Conservation (phyloP, 2,797 vertebrate species). For the Lagodon rhomboides region DNA sequence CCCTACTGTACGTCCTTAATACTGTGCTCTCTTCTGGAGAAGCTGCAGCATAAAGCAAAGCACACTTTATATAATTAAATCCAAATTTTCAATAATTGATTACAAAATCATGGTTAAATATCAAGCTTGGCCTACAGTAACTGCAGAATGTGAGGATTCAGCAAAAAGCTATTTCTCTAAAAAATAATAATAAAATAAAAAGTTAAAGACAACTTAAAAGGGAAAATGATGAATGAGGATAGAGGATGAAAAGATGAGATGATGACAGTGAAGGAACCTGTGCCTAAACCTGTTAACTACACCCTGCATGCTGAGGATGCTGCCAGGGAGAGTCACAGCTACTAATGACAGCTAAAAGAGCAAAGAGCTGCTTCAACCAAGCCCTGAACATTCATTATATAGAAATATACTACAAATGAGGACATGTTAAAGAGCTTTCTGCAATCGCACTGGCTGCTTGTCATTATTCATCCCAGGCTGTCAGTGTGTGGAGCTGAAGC, state of each 20-base stretch:
- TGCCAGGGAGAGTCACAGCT: slow-evolving; percentile 22
- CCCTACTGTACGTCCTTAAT: slow-evolving; percentile 22
- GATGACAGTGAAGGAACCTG: slow-evolving; percentile 30
- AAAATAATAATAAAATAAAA: no score
- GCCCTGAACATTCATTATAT: not conserved
- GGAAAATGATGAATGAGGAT: slow-evolving; percentile 13
- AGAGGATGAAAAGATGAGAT: slow-evolving; percentile 16
- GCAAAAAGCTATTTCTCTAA: not conserved
- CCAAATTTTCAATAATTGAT: not conserved
- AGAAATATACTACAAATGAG: not conserved
- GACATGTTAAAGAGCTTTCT: not conserved
- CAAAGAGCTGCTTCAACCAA: not conserved
- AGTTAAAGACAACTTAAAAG: not conserved
- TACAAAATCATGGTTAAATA: not conserved
- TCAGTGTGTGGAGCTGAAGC: slow-evolving; percentile 11
- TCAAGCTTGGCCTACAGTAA: not conserved
- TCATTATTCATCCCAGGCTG: slow-evolving; percentile 2
- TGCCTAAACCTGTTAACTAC: slow-evolving; percentile 21
- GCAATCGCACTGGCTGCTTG: not conserved
- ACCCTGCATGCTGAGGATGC: slow-evolving; percentile 51
- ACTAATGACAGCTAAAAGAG: slow-evolving; percentile 4
- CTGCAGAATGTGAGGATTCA: not conserved
- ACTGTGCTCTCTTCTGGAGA: not conserved
- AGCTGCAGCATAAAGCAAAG: slow-evolving; percentile 10
- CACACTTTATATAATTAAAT: not conserved